A percentile compares a stretch with the other conserved stretches of the same genome.
These are phyloP conservation scores for Phytoseiulus persimilis DNA, from an alignment of 2,888 invertebrate species.

Conservation along the genomic window DNA sequence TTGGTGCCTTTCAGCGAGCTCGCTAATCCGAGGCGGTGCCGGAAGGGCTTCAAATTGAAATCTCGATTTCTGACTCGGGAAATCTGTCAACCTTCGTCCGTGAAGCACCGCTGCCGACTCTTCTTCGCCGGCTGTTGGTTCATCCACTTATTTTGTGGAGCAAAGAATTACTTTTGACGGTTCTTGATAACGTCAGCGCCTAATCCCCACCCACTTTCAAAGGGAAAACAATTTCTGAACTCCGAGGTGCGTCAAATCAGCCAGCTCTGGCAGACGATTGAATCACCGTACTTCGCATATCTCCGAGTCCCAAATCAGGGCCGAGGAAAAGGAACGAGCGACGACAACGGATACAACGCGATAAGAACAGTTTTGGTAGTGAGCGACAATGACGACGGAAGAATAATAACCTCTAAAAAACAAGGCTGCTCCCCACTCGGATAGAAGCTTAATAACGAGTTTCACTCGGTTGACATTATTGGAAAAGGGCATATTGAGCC, in stretches of 20 bases:
- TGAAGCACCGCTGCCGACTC: not conserved
- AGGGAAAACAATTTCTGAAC: no score
- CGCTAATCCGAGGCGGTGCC: not conserved
- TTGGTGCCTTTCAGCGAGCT: not conserved
- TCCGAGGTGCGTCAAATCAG: no score
- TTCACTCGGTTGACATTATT: not conserved
- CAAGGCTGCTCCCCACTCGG: not conserved
- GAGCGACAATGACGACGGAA: no score
- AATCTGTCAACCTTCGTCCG: not conserved
- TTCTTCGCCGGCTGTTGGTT: not conserved
- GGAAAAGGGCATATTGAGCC: not conserved
- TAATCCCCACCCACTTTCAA: no score
- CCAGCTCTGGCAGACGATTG: no score
- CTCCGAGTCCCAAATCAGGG: no score
- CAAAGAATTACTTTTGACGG: no score
- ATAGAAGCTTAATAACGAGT: not conserved
- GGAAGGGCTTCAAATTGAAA: not conserved
- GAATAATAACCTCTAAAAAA: not conserved
- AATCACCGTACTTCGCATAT: no score
- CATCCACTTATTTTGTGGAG: not conserved
- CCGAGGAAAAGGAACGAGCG: no score
- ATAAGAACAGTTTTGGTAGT: no score
- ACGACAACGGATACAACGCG: no score
- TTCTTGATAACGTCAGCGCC: no score
- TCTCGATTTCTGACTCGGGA: not conserved